Evolutionary conservation across 1,140 invertebrate species (phyloP).

Genomic region (Dendrolimus kikuchii): DNA sequence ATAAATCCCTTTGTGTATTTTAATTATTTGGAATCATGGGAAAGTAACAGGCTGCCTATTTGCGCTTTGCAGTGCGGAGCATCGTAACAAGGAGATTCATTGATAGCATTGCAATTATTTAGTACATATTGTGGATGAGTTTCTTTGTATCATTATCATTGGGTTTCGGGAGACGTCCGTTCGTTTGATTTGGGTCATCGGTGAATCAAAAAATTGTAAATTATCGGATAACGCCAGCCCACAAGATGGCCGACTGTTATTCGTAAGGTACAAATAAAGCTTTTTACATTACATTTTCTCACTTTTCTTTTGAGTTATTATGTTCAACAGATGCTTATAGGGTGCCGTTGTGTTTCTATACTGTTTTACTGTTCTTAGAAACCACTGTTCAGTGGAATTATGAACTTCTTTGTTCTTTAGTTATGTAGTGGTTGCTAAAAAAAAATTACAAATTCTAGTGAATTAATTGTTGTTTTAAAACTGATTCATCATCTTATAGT

Average conservation of each 20-base stretch:
- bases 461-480: too few species aligned
- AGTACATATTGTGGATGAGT: slow-evolving; percentile 34
- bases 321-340: slow-evolving; percentile 16
- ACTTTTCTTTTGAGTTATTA: slow-evolving; percentile 18
- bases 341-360: slow-evolving; percentile 11
- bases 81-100: slow-evolving; percentile 37
- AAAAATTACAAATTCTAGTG: too few species aligned
- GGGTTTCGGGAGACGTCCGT: slow-evolving; percentile 25
- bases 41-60: slow-evolving; percentile 54
- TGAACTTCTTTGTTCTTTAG: slow-evolving; percentile 44
- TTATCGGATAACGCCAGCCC: slow-evolving; percentile 68
- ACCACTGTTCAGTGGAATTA: neutral
- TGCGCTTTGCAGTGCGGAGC: slow-evolving; percentile 56
- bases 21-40: slow-evolving; percentile 4
- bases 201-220: slow-evolving; percentile 47
- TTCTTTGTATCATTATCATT: slow-evolving; percentile 28
- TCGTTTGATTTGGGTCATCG: slow-evolving; percentile 35
- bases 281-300: slow-evolving; percentile 28
- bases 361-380: slow-evolving; percentile 6
- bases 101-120: slow-evolving; percentile 35
- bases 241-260: slow-evolving; percentile 72
- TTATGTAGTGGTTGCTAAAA: slow-evolving; percentile 5
- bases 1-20: slow-evolving; percentile 3
- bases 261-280: slow-evolving; percentile 67
- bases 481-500: too few species aligned